phyloP scores from a whole-genome alignment of 2,888 invertebrate genomes.

The Platycheirus rosarum region DNA sequence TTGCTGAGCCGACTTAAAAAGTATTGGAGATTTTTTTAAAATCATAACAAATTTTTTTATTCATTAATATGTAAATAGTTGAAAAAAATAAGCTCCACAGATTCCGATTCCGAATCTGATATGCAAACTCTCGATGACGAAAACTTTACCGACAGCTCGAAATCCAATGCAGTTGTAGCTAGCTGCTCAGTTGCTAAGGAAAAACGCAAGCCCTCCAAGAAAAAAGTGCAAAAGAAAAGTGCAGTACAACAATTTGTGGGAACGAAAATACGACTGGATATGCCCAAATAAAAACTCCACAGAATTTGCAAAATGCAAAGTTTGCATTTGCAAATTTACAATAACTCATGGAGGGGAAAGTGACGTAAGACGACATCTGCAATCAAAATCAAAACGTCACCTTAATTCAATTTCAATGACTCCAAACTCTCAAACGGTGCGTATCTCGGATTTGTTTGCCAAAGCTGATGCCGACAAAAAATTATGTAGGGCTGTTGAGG shows the following conservation, averaged over 20 bases:
- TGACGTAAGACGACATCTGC: no score
- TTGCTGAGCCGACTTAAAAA: background rate
- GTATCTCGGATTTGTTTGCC: background rate
- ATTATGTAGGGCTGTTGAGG: constrained; percentile 7
- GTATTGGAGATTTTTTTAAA: background rate
- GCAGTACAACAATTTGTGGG: no score
- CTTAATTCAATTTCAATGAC: no score
- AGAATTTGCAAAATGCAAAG: no score
- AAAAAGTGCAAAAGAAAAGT: background rate
- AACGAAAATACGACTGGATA: no score
- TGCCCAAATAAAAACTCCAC: no score
- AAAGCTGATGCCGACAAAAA: background rate
- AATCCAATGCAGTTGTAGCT: background rate
- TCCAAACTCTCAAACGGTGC: background rate
- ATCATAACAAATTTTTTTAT: background rate
- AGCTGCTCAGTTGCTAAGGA: background rate
- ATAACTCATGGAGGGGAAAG: no score
- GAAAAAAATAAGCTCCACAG: background rate
- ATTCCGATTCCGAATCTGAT: background rate
- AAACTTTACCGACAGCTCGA: background rate
- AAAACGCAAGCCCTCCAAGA: constrained; percentile 4
- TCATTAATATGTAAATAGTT: background rate
- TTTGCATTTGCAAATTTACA: no score
- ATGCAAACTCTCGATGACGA: background rate
- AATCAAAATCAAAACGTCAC: no score